Evolutionary conservation across 2,113 vertebrate genomes (phyloP).

Genomic region (Danionella cerebrum): DNA sequence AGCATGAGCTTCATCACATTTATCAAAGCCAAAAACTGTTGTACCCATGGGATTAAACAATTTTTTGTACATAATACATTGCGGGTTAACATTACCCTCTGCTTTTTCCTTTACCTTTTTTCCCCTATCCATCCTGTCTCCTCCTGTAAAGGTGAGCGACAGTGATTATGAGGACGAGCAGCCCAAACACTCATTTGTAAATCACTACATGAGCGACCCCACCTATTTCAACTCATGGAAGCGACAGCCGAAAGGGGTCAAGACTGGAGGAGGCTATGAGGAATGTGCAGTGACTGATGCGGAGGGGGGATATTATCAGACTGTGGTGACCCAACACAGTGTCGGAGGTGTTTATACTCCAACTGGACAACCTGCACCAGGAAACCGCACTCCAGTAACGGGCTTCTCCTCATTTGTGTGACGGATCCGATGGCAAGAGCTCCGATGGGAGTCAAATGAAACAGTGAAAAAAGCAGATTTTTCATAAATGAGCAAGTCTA

Average conservation of each 20-base stretch:
- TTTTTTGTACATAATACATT: not conserved
- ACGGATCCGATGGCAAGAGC: slow-evolving; percentile 36
- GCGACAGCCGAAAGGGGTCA: slow-evolving; percentile 78
- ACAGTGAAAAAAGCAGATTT: too few species aligned
- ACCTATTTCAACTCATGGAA: slow-evolving; percentile 96
- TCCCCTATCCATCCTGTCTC: not conserved
- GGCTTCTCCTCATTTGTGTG: slow-evolving; percentile 97
- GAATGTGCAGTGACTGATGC: slow-evolving; percentile 71
- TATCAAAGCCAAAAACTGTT: too few species aligned
- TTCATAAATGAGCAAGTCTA: not conserved
- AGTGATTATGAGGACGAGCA: slow-evolving; percentile 86
- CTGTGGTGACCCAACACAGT: slow-evolving; percentile 92
- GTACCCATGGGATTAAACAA: too few species aligned
- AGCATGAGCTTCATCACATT: too few species aligned
- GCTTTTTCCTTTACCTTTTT: not conserved
- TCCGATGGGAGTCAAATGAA: not conserved
- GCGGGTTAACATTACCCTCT: not conserved
- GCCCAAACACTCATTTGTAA: slow-evolving; percentile 94
- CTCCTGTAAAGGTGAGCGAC: slow-evolving; percentile 69
- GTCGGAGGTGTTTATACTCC: slow-evolving; percentile 84
- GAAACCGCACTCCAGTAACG: slow-evolving; percentile 86
- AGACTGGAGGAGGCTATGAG: slow-evolving; percentile 66
- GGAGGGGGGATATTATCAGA: slow-evolving; percentile 78
- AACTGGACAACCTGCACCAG: slow-evolving; percentile 71
- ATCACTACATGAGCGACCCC: slow-evolving; percentile 98